Evolutionary conservation across 2,113 vertebrate species (phyloP).

Genomic region (Indicator maculatus): DNA sequence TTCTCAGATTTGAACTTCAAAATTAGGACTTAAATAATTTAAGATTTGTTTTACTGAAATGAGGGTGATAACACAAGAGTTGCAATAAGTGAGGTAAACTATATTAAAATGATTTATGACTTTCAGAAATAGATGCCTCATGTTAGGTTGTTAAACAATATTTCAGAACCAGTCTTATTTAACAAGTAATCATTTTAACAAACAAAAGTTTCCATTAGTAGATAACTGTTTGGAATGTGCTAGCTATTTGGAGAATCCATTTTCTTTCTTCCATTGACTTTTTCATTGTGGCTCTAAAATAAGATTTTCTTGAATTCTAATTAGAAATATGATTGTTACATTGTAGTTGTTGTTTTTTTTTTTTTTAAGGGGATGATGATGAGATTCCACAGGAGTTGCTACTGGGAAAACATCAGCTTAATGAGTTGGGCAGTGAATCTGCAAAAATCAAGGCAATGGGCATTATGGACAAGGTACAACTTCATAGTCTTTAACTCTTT

Average conservation of each 20-base stretch:
- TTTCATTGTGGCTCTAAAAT: neutral
- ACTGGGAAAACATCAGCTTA: constrained; percentile 95
- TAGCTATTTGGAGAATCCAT: neutral
- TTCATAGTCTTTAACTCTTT: neutral
- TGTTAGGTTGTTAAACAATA: neutral
- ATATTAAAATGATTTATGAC: neutral
- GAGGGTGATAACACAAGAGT: neutral
- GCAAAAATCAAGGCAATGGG: constrained; percentile 99
- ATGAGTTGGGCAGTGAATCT: constrained; percentile 94
- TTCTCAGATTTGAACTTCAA: neutral
- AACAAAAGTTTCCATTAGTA: neutral
- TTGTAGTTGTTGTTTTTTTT: neutral
- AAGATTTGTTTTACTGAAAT: neutral
- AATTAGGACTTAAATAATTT: neutral
- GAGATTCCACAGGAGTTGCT: constrained; percentile 96
- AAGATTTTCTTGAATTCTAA: neutral
- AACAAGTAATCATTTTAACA: neutral
- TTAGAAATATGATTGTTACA: neutral
- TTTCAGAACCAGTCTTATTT: neutral
- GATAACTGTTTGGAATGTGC: neutral
- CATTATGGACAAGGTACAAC: constrained; percentile 91
- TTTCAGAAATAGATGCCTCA: neutral
- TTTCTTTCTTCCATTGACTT: neutral
- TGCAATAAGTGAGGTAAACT: neutral
- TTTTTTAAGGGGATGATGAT: constrained; percentile 86